Evolutionary conservation across 2,797 vertebrate species (phyloP).

Genomic region (Alosa sapidissima): DNA sequence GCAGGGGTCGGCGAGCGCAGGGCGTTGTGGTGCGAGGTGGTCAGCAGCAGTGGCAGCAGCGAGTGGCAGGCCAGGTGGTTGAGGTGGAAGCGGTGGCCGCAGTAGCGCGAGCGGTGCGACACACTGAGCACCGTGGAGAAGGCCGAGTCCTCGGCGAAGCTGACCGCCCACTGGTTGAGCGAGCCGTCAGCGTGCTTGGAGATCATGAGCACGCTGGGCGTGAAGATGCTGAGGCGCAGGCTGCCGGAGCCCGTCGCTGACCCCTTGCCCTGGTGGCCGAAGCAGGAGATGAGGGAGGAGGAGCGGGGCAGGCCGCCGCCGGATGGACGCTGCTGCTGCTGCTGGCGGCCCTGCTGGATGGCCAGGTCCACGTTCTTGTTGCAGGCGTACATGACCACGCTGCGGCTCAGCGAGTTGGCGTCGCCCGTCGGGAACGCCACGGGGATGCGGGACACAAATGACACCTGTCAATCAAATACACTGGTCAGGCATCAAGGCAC

Average conservation of each 20-base stretch:
- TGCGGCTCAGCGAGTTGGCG: conserved; percentile 94
- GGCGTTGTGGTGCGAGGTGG: conserved; percentile 97
- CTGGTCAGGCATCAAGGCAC: too few species aligned
- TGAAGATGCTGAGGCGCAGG: conserved; percentile 94
- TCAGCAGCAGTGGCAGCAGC: conserved; percentile 91
- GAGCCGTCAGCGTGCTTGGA: conserved; percentile 97
- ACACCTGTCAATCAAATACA: conserved; percentile 78
- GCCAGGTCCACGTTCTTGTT: conserved; percentile 96
- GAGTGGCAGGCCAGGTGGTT: conserved; percentile 98
- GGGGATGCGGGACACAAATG: conserved; percentile 96
- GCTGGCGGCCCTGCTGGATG: conserved; percentile 92
- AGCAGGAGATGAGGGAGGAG: conserved; percentile 87
- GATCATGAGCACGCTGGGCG: conserved; percentile 97
- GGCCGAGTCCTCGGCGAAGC: conserved; percentile 95
- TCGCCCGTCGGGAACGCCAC: conserved; percentile 95
- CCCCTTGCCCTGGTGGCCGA: conserved; percentile 82
- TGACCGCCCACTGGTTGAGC: conserved; percentile 96
- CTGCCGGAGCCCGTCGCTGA: conserved; percentile 61
- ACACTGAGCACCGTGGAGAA: conserved; percentile 97
- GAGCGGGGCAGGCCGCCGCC: conserved; percentile 75
- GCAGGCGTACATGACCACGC: conserved; percentile 97
- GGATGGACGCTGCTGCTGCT: conserved; percentile 60
- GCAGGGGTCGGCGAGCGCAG: conserved; percentile 74
- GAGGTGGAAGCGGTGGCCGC: conserved; percentile 98
- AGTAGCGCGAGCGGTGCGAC: conserved; percentile 96